Conservation (phyloP, 1,140 invertebrate species). For the Sycophila sp. region DNA sequence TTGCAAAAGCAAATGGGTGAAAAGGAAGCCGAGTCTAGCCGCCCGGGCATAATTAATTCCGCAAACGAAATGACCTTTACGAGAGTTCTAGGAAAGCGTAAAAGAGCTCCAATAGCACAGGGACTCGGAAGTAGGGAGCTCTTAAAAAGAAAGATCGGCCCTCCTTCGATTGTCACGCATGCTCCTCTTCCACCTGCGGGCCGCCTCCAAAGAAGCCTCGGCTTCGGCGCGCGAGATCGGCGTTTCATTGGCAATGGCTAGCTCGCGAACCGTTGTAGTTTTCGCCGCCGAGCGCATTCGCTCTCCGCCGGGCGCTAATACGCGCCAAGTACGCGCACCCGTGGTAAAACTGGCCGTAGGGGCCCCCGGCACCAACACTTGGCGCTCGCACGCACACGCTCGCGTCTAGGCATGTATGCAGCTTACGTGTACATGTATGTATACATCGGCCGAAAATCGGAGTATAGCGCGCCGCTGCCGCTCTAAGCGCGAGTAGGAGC, state of each 20-base stretch:
- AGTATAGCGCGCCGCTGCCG: background rate
- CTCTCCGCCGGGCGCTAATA: background rate
- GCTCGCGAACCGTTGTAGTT: constrained; percentile 23
- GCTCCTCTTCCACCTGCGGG: background rate
- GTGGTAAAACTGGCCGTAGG: background rate
- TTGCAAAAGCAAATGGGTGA: too few species aligned
- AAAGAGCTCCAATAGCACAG: background rate
- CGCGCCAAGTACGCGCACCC: too few species aligned
- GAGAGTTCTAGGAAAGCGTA: background rate
- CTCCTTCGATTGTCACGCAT: background rate
- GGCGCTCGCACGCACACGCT: background rate
- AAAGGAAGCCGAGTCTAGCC: too few species aligned
- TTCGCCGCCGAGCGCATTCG: background rate
- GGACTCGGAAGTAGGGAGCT: background rate
- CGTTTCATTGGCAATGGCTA: background rate
- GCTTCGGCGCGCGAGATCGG: background rate
- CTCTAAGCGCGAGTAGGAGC: background rate
- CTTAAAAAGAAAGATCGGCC: constrained; percentile 5
- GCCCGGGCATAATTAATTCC: constrained; percentile 10
- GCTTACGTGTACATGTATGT: background rate
- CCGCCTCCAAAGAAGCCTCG: background rate
- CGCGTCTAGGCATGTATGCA: background rate
- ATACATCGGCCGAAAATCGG: background rate
- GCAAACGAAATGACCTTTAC: background rate
- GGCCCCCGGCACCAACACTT: background rate